phyloP scores from a whole-genome alignment of 2,113 vertebrate species.

The Desmodus rotundus region DNA sequence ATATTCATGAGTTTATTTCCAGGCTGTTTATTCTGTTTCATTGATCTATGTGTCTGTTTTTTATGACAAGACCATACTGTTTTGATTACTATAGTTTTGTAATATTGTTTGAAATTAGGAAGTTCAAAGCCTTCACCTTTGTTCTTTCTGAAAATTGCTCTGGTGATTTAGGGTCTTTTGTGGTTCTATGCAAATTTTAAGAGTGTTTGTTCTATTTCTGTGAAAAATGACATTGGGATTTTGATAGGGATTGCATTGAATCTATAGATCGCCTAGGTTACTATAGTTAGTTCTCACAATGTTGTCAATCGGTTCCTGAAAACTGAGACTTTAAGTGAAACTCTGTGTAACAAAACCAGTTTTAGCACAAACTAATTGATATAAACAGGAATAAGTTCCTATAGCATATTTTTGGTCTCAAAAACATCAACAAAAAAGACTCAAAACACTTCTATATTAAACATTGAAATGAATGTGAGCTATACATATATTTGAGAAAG shows the following conservation, averaged over 20 bases:
- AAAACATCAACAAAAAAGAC: background rate
- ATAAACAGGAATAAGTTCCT: background rate
- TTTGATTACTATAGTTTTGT: background rate
- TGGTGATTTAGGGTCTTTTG: background rate
- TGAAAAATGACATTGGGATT: too few species aligned
- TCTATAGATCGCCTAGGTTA: background rate
- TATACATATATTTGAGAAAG: background rate
- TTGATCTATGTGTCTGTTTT: background rate
- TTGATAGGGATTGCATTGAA: background rate
- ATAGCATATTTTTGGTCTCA: background rate
- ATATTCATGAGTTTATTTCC: background rate
- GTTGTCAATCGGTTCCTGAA: background rate
- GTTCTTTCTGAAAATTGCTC: background rate
- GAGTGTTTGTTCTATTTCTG: too few species aligned
- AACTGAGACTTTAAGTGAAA: background rate
- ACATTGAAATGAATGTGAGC: background rate
- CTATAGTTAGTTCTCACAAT: background rate
- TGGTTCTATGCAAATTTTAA: background rate
- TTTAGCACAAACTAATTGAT: background rate
- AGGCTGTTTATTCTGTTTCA: background rate
- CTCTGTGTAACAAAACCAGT: background rate
- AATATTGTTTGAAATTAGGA: background rate
- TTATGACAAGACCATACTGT: background rate
- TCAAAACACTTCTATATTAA: background rate
- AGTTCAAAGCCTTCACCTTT: background rate